phyloP scores from a whole-genome alignment of 2,113 vertebrate genomes.

The Nothocercus nigrocapillus region DNA sequence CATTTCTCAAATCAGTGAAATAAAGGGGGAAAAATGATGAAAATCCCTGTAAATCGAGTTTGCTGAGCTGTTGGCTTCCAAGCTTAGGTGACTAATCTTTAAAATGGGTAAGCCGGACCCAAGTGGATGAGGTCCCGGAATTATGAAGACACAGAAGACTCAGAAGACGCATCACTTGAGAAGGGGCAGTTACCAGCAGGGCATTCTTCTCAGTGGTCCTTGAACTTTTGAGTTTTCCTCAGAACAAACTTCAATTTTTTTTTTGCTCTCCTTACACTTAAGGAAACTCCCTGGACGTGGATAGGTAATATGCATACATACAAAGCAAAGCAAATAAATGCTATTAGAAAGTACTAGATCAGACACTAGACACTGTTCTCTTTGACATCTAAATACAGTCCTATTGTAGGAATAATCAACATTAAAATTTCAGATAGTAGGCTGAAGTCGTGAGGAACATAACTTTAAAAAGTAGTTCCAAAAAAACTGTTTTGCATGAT shows the following conservation, averaged over 20 bases:
- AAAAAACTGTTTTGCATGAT: background rate
- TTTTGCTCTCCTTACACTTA: background rate
- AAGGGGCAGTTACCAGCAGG: background rate
- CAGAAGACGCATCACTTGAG: background rate
- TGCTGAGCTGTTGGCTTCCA: background rate
- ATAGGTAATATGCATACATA: background rate
- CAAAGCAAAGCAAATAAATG: background rate
- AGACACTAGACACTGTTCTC: background rate
- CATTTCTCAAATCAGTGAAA: background rate
- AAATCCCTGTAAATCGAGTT: background rate
- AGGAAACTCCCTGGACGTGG: background rate
- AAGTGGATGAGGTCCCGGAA: background rate
- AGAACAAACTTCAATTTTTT: background rate
- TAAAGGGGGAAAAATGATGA: background rate
- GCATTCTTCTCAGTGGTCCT: background rate
- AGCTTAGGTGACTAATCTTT: background rate
- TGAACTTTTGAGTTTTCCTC: background rate
- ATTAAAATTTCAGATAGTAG: background rate
- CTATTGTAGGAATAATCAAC: background rate
- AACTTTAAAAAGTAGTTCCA: background rate
- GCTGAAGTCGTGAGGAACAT: background rate
- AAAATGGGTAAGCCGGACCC: background rate
- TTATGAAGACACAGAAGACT: too few relatives aligned
- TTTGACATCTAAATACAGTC: background rate
- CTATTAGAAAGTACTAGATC: background rate